Percentiles rank a stretch among this genome's conserved stretches.
phyloP scores from a whole-genome alignment of 1,140 invertebrate species.

The Atopsyche davidsoni region DNA sequence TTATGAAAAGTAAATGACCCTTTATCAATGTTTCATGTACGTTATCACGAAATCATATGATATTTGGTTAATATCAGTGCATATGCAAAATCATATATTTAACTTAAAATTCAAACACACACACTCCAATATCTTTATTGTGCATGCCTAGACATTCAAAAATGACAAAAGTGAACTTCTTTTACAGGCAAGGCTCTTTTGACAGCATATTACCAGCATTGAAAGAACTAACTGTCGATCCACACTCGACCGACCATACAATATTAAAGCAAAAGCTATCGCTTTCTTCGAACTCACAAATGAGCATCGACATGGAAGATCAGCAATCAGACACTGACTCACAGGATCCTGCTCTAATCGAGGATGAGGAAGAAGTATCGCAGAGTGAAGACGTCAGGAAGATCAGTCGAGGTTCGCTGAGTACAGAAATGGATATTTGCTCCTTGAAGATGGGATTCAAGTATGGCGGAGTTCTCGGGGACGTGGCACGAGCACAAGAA shows the following conservation, averaged over 20 bases:
- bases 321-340: constrained; percentile 11
- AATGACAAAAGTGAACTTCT: too few relatives aligned
- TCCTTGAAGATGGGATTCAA: constrained; percentile 17
- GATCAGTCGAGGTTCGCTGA: constrained; percentile 1
- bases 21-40: too few relatives aligned
- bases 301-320: constrained; percentile 11
- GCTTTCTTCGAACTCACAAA: too few relatives aligned
- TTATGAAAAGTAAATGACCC: too few relatives aligned
- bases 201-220: constrained; percentile 24
- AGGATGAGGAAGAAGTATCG: constrained; percentile 16
- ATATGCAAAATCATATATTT: too few relatives aligned
- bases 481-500: constrained; percentile 26
- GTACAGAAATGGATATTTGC: constrained; percentile 9
- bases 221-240: constrained; percentile 17
- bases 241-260: constrained; percentile 14
- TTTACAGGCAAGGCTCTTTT: constrained; percentile 27
- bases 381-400: neutral
- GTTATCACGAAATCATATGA: too few relatives aligned
- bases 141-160: too few relatives aligned
- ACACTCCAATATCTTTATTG: too few relatives aligned
- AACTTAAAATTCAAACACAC: too few relatives aligned
- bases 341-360: constrained; percentile 18
- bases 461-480: constrained; percentile 21
- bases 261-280: too few relatives aligned
- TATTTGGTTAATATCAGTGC: neutral